Conservation (phyloP, 2,888 invertebrate genomes). For the Helicoverpa assulta region DNA sequence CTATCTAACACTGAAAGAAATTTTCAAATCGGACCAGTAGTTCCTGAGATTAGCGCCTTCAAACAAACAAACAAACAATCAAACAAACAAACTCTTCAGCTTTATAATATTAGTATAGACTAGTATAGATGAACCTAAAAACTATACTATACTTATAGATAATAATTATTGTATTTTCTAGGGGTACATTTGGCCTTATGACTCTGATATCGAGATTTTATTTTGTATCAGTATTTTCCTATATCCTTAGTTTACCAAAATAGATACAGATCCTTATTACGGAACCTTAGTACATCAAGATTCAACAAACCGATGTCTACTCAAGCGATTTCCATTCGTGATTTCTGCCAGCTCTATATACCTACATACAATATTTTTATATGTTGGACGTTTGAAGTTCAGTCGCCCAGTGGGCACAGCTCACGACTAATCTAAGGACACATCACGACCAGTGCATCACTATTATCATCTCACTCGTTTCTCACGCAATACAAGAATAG, state of each 20-base stretch:
- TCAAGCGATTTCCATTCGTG: conserved; percentile 14
- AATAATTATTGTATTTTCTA: too few relatives aligned
- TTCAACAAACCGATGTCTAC: neutral
- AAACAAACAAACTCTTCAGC: too few relatives aligned
- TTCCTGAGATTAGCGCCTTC: too few relatives aligned
- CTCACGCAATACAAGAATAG: conserved; percentile 25
- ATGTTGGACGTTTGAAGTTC: conserved; percentile 27
- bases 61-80: too few relatives aligned
- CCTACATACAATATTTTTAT: conserved; percentile 1
- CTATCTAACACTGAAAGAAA: too few relatives aligned
- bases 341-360: conserved; percentile 9
- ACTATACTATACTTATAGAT: too few relatives aligned
- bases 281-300: neutral
- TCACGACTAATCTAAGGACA: conserved; percentile 72
- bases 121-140: too few relatives aligned
- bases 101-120: too few relatives aligned
- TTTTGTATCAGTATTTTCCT: too few relatives aligned
- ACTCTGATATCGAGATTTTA: too few relatives aligned
- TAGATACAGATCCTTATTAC: neutral
- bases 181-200: too few relatives aligned
- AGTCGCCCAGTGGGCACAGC: conserved; percentile 53
- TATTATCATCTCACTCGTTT: conserved; percentile 49
- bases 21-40: too few relatives aligned
- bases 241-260: neutral
- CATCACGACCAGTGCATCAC: conserved; percentile 67